phyloP scores from a whole-genome alignment of 2,797 vertebrate species.

The Kryptolebias ocellatus region DNA sequence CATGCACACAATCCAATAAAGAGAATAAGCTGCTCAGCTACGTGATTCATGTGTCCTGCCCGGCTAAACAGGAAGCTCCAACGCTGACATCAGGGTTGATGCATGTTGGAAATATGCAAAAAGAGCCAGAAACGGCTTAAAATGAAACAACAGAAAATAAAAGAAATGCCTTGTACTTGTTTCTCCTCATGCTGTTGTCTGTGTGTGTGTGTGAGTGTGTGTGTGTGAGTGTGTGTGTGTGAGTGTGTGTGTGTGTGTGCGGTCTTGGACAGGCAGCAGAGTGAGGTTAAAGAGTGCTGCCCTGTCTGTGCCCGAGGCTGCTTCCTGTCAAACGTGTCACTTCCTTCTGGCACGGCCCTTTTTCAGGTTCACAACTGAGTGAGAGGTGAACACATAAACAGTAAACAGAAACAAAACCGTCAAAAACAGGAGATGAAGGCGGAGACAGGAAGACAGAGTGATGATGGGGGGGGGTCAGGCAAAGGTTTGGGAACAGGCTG shows the following conservation, averaged over 20 bases:
- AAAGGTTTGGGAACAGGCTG: constrained; percentile 4
- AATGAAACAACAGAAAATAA: too few relatives aligned
- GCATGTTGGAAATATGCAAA: too few relatives aligned
- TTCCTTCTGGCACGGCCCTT: constrained; percentile 37
- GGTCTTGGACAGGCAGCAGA: constrained; percentile 30
- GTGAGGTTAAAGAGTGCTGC: constrained; percentile 32
- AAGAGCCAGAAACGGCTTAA: too few relatives aligned
- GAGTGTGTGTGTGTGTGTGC: neutral
- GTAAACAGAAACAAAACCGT: constrained; percentile 9
- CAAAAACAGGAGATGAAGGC: constrained; percentile 1
- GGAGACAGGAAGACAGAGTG: neutral
- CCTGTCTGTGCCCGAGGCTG: constrained; percentile 34
- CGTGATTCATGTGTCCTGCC: constrained; percentile 18
- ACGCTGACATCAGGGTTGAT: neutral
- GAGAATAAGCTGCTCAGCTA: constrained; percentile 10
- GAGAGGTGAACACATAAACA: constrained; percentile 36
- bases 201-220: too few relatives aligned
- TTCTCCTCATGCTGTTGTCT: neutral
- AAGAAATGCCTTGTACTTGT: too few relatives aligned
- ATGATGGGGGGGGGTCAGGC: constrained; percentile 12
- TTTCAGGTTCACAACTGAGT: constrained; percentile 25
- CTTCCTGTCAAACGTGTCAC: constrained; percentile 59
- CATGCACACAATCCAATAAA: constrained; percentile 5
- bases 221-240: neutral
- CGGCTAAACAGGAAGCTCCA: neutral